A percentile compares a stretch with the other conserved stretches of the same genome.
Evolutionary conservation across 2,797 vertebrate genomes (phyloP).

Genomic region (Lepilemur septentrionalis): DNA sequence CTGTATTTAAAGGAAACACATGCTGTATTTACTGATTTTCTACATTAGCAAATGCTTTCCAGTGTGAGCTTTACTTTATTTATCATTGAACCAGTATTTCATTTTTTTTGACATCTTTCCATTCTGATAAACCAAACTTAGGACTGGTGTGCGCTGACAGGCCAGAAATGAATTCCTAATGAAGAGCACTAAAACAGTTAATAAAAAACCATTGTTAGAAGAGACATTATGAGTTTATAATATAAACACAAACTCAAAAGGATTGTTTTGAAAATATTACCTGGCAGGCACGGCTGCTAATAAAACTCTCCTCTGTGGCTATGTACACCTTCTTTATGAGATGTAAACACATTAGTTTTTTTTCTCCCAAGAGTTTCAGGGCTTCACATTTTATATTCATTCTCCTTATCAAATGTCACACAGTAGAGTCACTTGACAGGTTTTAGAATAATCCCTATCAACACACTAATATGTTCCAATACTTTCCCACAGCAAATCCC

Average conservation of each 20-base stretch:
- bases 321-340: not conserved
- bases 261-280: not conserved
- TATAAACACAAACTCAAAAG: not conserved
- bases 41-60: not conserved
- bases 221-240: not conserved
- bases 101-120: not conserved
- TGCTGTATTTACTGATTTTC: not conserved
- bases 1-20: not conserved
- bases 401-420: conserved; percentile 49
- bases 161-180: not conserved
- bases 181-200: not conserved
- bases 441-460: conserved; percentile 34
- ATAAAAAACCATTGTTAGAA: not conserved
- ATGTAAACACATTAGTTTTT: not conserved
- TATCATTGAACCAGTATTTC: not conserved
- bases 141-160: not conserved
- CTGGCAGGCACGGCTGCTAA: not conserved
- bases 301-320: not conserved
- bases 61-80: not conserved
- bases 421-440: not conserved
- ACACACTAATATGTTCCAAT: not conserved
- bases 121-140: not conserved
- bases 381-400: not conserved
- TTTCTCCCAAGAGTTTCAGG: not conserved
- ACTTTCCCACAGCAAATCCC: not conserved